A percentile compares a stretch with the other conserved stretches of the same genome.
These are phyloP conservation scores for Drosophila obscura DNA, from an alignment of 1,140 invertebrate genomes.

Conservation along the genomic window DNA sequence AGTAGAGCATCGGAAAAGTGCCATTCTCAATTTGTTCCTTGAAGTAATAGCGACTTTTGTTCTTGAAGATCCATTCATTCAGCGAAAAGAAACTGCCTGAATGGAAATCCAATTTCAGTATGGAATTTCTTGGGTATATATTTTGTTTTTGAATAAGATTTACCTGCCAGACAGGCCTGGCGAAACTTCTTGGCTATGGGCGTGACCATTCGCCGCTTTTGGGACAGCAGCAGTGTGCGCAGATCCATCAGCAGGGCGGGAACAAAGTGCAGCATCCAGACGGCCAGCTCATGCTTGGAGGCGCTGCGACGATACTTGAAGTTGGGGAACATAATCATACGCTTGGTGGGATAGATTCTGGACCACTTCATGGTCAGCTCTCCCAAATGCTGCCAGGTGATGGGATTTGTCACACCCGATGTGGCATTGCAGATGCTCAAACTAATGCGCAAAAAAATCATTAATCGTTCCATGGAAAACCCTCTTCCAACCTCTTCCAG, in stretches of 20 bases:
- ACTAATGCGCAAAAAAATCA: conserved; percentile 31
- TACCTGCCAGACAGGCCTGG: conserved; percentile 88
- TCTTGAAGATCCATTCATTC: conserved; percentile 93
- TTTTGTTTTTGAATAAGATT: not conserved
- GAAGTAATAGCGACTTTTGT: conserved; percentile 89
- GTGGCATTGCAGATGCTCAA: conserved; percentile 95
- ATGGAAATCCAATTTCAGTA: not conserved
- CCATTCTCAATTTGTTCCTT: conserved; percentile 58
- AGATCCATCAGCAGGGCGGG: conserved; percentile 92
- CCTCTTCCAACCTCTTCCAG: not conserved
- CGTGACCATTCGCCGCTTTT: conserved; percentile 93
- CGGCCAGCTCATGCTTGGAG: conserved; percentile 89
- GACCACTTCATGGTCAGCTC: conserved; percentile 88
- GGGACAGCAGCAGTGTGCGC: conserved; percentile 85
- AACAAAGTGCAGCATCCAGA: conserved; percentile 89
- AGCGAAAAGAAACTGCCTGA: conserved; percentile 93
- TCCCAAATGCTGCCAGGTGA: conserved; percentile 93
- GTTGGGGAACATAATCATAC: conserved; percentile 94
- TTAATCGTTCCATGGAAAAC: not conserved
- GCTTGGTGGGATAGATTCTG: conserved; percentile 90
- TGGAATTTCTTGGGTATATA: rapidly evolving
- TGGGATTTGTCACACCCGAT: conserved; percentile 91
- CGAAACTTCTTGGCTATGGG: conserved; percentile 92
- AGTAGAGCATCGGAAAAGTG: conserved; percentile 56
- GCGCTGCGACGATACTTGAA: conserved; percentile 91